Evolutionary conservation across 2,888 invertebrate genomes (phyloP).

Genomic region (Spilosoma lubricipeda): DNA sequence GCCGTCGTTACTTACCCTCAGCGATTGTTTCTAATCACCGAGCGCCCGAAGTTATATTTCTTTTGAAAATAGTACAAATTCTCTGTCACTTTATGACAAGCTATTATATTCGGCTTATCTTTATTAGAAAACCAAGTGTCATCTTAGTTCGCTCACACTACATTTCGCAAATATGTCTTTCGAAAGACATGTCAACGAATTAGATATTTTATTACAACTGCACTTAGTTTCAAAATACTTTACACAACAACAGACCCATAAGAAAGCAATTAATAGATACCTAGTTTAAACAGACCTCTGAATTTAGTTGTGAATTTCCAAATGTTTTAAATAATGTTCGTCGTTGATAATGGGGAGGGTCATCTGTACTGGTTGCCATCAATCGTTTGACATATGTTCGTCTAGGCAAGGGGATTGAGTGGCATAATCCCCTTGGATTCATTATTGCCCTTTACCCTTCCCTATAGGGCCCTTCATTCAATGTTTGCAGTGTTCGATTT

Average conservation of each 20-base stretch:
- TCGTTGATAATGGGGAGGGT: conserved; percentile 46
- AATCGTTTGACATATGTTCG: conserved; percentile 81
- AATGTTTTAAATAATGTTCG: conserved; percentile 36
- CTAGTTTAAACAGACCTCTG: conserved; percentile 62
- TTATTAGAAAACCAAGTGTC: conserved; percentile 59
- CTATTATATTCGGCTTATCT: conserved; percentile 56
- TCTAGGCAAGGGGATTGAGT: conserved; percentile 77
- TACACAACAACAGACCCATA: conserved; percentile 51
- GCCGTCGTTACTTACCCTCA: no score
- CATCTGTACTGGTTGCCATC: conserved; percentile 52
- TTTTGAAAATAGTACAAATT: background rate
- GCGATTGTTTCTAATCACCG: no score
- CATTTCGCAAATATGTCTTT: conserved; percentile 57
- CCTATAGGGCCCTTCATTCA: conserved; percentile 64
- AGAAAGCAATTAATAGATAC: conserved; percentile 74
- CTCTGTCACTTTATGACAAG: conserved; percentile 32
- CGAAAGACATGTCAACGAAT: conserved; percentile 16
- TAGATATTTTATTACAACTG: conserved; percentile 15
- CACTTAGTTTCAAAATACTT: conserved; percentile 23
- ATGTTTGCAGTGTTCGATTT: conserved; percentile 77
- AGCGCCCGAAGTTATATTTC: no score
- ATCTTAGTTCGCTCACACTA: conserved; percentile 67
- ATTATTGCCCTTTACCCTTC: conserved; percentile 78
- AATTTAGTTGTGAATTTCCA: conserved; percentile 30
- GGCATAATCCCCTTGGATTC: conserved; percentile 81